Evolutionary conservation across 2,113 vertebrate species (phyloP).

Genomic region (Redunca redunca): DNA sequence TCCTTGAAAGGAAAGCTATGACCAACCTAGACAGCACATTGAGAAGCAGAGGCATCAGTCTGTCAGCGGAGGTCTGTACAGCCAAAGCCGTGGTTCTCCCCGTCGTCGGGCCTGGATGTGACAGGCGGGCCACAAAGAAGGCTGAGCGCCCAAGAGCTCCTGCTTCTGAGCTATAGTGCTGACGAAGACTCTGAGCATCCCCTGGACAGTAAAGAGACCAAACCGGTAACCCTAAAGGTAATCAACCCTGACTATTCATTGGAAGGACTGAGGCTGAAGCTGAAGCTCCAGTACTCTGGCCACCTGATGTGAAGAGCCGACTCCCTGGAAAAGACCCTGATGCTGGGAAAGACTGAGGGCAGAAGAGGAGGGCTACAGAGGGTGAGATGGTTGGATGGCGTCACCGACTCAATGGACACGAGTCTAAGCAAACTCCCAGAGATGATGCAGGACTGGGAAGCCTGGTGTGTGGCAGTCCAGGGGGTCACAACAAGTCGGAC

Average conservation of each 20-base stretch:
- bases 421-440: not conserved
- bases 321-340: not conserved
- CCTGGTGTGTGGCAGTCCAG: not conserved
- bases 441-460: not conserved
- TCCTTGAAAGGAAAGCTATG: not conserved
- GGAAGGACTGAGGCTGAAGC: not conserved
- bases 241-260: not conserved
- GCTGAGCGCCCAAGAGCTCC: not conserved
- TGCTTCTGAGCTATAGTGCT: not conserved
- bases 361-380: not conserved
- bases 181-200: not conserved
- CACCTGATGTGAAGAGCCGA: not conserved
- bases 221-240: not conserved
- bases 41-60: not conserved
- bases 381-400: not conserved
- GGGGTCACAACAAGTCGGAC: not conserved
- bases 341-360: not conserved
- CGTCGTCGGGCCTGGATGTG: fast-evolving
- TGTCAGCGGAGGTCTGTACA: not conserved
- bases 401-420: not conserved
- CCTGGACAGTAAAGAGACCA: not conserved
- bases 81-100: not conserved
- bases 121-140: not conserved
- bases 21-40: not conserved
- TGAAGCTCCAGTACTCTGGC: not conserved